Percentiles rank a stretch among this genome's conserved stretches.
Conservation (phyloP, 2,797 vertebrate genomes). For the Hylomyscus alleni region DNA sequence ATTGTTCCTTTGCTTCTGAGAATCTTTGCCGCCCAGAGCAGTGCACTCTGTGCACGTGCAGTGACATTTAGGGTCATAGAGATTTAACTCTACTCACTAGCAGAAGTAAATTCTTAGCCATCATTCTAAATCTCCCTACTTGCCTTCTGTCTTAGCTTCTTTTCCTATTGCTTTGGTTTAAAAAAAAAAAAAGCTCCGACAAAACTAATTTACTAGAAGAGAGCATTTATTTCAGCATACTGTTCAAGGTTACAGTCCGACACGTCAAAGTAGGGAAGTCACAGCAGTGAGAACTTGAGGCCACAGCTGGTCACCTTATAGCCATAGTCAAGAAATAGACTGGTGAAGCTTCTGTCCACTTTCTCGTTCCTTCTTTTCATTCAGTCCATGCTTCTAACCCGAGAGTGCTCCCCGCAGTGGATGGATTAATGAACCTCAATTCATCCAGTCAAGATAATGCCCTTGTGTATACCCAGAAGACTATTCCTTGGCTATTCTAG, state of each 20-base stretch:
- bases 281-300: too few relatives aligned
- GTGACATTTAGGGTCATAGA: too few relatives aligned
- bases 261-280: not conserved
- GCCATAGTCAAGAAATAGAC: not conserved
- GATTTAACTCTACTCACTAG: fast-evolving
- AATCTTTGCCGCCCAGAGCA: not conserved
- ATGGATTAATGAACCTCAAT: not conserved
- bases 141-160: not conserved
- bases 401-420: not conserved
- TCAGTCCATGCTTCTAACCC: not conserved
- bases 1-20: not conserved
- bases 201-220: not conserved
- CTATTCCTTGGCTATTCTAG: not conserved
- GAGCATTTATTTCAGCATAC: not conserved
- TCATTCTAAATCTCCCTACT: not conserved
- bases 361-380: not conserved
- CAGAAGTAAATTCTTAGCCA: not conserved
- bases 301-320: not conserved
- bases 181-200: not conserved
- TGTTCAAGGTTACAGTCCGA: too few relatives aligned
- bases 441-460: not conserved
- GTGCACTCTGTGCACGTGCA: too few relatives aligned
- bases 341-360: not conserved
- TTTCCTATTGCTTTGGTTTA: not conserved
- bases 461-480: not conserved